Evolutionary conservation across 2,888 invertebrate species (phyloP), one percentile per base, ranked within the genome.

Genomic region (Ligdia adustata): DNA sequence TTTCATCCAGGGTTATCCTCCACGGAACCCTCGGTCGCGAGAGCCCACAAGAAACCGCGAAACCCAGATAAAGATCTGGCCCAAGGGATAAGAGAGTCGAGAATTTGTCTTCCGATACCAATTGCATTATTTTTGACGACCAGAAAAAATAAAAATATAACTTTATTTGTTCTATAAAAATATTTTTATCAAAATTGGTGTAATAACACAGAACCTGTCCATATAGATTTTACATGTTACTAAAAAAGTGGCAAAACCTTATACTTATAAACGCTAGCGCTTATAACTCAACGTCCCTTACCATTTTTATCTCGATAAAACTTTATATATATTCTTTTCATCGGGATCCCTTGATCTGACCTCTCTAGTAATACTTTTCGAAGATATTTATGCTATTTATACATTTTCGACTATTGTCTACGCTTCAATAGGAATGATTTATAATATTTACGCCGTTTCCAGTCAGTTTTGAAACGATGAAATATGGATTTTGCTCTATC

Each of bases 1-100:
- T 84, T 77, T 80, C 69, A 83, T 81, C 79, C 74, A 33, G 48
- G 40, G 55, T 69, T 70, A 80, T 76, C 75, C 75, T 64, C 57
- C 43, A 50, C 28, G 52, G 52, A 46, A 33, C 51, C 35, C 15
- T 32, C 45, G 48, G 51, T 48, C 53, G 52, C 42, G 27, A 35
- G 53, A 52, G 52, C 57, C 55, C 62, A 66, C 62, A 59, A 63
- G 60, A 64, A 72, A 71, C 64, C 64, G 57, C 58, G 63, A 56
- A 64, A 45, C 31, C 47, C 51, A 50, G 57, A 62, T 62, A 59
- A 46, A 57, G 53, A 45, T 34, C 43, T 46, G 61, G 58, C 38
- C 48, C 59, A 72, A 64, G 55, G 20, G 34, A 40, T 35, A 57
- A 57, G 54, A 31, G 9, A 1, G 22, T 22, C 1, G 22, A 7